phyloP scores from a whole-genome alignment of 1,140 invertebrate genomes.

The Hycleus phaleratus region DNA sequence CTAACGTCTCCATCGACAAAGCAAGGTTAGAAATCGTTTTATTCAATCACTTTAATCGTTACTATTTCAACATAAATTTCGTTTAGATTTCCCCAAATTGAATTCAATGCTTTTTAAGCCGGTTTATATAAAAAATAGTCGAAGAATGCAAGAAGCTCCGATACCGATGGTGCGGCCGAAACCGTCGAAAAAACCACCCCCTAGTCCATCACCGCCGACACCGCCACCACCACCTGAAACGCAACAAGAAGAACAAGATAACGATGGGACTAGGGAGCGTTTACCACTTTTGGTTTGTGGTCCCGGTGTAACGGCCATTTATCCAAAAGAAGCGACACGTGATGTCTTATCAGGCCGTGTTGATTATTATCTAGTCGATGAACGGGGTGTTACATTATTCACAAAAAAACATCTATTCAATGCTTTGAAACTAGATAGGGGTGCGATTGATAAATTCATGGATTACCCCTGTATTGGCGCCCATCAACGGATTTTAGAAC shows the following conservation, averaged over 20 bases:
- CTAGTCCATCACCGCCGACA: conserved; percentile 1
- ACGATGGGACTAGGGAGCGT: conserved; percentile 2
- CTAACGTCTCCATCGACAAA: too few species aligned
- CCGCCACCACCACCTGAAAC: conserved; percentile 2
- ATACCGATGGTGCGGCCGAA: not conserved
- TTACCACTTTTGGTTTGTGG: conserved; percentile 58
- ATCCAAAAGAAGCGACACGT: conserved; percentile 61
- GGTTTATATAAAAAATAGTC: conserved; percentile 1
- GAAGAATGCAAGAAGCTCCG: too few species aligned
- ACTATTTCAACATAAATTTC: too few species aligned
- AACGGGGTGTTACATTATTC: conserved; percentile 62
- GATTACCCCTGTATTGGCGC: conserved; percentile 32
- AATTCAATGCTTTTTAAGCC: conserved; percentile 20
- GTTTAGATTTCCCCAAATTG: not conserved
- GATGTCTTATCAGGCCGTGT: conserved; percentile 68
- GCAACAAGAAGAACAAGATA: not conserved
- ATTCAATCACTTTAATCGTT: too few species aligned
- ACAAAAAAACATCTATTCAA: conserved; percentile 65
- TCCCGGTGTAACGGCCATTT: conserved; percentile 54
- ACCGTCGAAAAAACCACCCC: conserved; percentile 15
- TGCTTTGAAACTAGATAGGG: conserved; percentile 50
- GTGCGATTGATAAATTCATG: not conserved
- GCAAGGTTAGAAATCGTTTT: too few species aligned
- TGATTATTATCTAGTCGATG: conserved; percentile 66
- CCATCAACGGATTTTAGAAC: conserved; percentile 27